Evolutionary conservation across 2,888 invertebrate genomes (phyloP), one percentile per base, ranked within the genome.

Genomic region (Microctonus hyperodae): DNA sequence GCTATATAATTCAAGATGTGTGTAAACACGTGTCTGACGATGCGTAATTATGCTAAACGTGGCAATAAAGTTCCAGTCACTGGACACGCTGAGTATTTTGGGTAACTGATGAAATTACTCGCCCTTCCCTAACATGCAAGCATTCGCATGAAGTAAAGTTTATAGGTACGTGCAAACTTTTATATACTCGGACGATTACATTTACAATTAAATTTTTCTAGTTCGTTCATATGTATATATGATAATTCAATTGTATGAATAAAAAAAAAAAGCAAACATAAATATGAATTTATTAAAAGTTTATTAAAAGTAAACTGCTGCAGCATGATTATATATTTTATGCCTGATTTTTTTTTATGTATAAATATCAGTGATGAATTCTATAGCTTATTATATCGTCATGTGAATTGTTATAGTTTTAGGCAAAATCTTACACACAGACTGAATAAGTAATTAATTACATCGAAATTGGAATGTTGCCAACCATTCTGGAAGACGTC

Each of bases 51-150:
- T 70, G 68, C 44, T 69, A 68, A 72, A 70, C 59, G 70, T 68
- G 62, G 60, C 35, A 56, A 66, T 63, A 66, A 68, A 51, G 68
- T 72, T 69, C 69, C 73, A 69, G 59, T 68, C 50, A 62, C 37
- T 70, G 68, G 50, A 48, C 64, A 66, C 51, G 61, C 48, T 72
- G 62, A 70, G 70, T 74, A 76, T 76, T 44, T 74, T 68, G 72
- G 72, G 73, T 73, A 71, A 72, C 73, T 72, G 70, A n/a, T n/a
- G n/a, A 73, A 74, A 76, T 75, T 70, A 73, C 69, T 64, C 62
- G 59, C 64, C 48, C 55, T 55, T 44, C 37, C 37, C 55, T 22
- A 56, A 40, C 58, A 57, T 48, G 55, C 62, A 60, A 65, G 22
- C 22, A 20, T 31, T 31, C 28, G 20, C 22, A 35, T 16, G n/a